phyloP scores from a whole-genome alignment of 2,113 vertebrate genomes.

The Nycticebus coucang region DNA sequence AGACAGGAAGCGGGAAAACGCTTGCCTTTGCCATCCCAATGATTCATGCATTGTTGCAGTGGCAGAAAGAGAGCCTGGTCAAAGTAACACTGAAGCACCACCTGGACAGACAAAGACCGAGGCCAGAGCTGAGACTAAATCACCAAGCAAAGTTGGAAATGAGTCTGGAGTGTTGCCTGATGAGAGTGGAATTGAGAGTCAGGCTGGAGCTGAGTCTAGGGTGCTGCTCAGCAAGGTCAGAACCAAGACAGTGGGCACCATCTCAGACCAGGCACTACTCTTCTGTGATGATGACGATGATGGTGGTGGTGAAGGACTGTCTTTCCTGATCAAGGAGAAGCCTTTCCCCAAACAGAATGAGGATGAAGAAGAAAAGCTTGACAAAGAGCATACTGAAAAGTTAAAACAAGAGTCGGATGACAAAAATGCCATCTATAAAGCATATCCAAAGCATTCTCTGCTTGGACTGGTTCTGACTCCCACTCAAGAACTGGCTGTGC shows the following conservation, averaged over 20 bases:
- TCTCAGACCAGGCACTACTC: not conserved
- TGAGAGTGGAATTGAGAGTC: constrained; percentile 49
- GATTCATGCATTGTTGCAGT: constrained; percentile 94
- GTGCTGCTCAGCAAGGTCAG: not conserved
- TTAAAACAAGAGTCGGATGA: constrained; percentile 67
- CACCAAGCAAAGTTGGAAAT: not conserved
- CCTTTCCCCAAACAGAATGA: not conserved
- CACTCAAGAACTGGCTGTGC: constrained; percentile 96
- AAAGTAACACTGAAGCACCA: not conserved
- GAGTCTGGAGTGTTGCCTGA: constrained; percentile 67
- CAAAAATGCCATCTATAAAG: constrained; percentile 59
- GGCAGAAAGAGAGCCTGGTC: constrained; percentile 81
- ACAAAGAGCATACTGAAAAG: constrained; percentile 54
- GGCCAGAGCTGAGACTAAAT: constrained; percentile 48
- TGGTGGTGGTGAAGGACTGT: constrained; percentile 71
- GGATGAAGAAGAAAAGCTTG: not conserved
- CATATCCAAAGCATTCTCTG: constrained; percentile 84
- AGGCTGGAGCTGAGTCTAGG: constrained; percentile 45
- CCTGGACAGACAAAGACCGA: not conserved
- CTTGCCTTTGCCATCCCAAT: constrained; percentile 97
- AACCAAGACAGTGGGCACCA: not conserved
- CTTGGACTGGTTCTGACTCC: constrained; percentile 95
- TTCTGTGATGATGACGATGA: not conserved
- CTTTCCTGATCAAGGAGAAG: constrained; percentile 47
- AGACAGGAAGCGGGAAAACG: constrained; percentile 98